Base-by-base conservation (phyloP, 2,113 vertebrate species). In the Dicerorhinus sumatrensis region DNA sequence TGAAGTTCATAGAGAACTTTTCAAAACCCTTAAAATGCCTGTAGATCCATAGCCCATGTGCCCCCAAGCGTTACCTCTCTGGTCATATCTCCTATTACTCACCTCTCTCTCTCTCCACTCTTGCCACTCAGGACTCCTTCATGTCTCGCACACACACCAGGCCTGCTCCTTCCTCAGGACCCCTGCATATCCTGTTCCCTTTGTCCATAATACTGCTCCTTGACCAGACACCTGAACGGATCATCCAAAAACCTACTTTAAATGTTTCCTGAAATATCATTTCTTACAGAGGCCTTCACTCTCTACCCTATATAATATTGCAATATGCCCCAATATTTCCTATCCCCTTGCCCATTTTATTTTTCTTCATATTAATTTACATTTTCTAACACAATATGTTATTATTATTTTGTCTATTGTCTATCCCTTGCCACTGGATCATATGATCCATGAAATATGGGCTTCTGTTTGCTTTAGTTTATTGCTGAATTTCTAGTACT, bases 311-410 rank as follows among this genome's bases (percentile, higher is more conserved):
- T 5, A 14, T 79, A 42, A 62, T 31, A 93, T 25, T 39, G 10
- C 10, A 82, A 23, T 42, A 83, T 62, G 29, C 21, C 60, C 77
- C 18, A 56, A 1, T 51, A 63, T 72, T 91, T 87, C 20, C 13
- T 27, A 51, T 69, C 65, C n/a, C 4, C 12, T 83, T 87, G 33
- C 21, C 27, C 39, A 48, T n/a, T 80, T 92, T 67, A 77, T 36
- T 63, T 58, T 81, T 93, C 33, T 84, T 65, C 51, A 65, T n/a
- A 63, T 39, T 63, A 93, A 67, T 72, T 82, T 77, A 70, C 8
- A 42, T 93, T 77, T 95, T 70, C 18, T 67, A 93, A 84, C 48
- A 77, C 5, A 77, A 17, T 92, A 58, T 86, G 27, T 6, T 69
- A 6, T 23, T 69, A 6, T 23, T 77, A 42, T 46, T 80, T 85